Evolutionary conservation across 2,797 vertebrate genomes (phyloP).

Genomic region (Pangasius sanitwongsei): DNA sequence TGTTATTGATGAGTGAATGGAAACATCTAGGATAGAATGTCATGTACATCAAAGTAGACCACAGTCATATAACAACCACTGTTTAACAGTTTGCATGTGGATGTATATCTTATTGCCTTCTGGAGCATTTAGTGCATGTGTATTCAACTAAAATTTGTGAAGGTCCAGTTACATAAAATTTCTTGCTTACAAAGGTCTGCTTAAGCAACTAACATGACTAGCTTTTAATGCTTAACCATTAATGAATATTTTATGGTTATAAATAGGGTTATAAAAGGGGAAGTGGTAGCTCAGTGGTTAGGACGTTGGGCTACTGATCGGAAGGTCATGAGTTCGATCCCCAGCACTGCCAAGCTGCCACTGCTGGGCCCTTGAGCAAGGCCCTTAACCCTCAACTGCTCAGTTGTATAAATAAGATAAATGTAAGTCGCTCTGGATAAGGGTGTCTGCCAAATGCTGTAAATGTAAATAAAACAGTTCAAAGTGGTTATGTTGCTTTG

Average conservation of each 20-base stretch:
- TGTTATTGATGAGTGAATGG: constrained; percentile 28
- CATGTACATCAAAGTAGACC: constrained; percentile 5
- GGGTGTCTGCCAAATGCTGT: no score
- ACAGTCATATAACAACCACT: not conserved
- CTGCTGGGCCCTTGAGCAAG: no score
- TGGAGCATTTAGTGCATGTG: not conserved
- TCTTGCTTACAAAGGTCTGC: not conserved
- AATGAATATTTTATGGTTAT: not conserved
- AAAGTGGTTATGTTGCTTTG: not conserved
- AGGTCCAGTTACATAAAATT: not conserved
- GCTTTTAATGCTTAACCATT: not conserved
- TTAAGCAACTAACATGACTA: not conserved
- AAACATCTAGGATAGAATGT: constrained; percentile 12
- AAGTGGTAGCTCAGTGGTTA: no score
- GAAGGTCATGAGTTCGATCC: no score
- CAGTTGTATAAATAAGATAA: no score
- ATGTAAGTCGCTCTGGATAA: no score
- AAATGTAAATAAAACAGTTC: not conserved
- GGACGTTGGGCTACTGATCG: no score
- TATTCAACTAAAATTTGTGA: not conserved
- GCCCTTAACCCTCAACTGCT: no score
- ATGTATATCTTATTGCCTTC: not conserved
- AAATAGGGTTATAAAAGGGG: no score
- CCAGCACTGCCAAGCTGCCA: no score
- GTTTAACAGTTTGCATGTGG: not conserved